Evolutionary conservation across 23 tunicate species (phyloP).

Genomic region (Trididemnum nubilum): DNA sequence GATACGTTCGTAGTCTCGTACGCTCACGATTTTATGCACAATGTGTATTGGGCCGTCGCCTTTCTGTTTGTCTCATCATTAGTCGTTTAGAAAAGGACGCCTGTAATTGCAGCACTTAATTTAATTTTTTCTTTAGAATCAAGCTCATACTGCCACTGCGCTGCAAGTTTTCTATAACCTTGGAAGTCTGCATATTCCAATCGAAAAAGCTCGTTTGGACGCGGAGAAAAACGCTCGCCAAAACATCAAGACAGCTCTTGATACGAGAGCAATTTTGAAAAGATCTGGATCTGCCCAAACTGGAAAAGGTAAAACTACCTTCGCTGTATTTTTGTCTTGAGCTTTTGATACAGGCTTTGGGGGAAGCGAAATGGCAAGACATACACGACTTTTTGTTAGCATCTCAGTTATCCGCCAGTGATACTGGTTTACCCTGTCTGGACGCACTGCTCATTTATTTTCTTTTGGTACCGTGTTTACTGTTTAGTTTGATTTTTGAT

Average conservation of each 20-base stretch:
- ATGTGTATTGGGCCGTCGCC: too few species aligned
- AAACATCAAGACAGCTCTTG: constrained; percentile 68
- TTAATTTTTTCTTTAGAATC: constrained; percentile 83
- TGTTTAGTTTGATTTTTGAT: too few species aligned
- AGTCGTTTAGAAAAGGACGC: too few species aligned
- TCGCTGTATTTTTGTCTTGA: too few species aligned
- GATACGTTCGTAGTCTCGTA: too few species aligned
- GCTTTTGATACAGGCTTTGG: neutral
- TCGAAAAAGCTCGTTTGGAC: constrained; percentile 45
- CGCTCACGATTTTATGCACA: too few species aligned
- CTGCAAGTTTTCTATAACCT: constrained; percentile 92
- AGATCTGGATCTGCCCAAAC: constrained; percentile 22
- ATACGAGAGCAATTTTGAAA: constrained; percentile 34
- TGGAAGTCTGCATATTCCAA: constrained; percentile 50
- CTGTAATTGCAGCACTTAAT: too few species aligned
- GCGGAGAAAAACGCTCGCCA: constrained; percentile 14
- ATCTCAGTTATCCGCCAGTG: neutral
- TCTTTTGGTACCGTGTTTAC: too few species aligned
- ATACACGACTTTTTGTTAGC: neutral
- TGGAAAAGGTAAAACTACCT: constrained; percentile 22
- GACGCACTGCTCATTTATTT: too few species aligned
- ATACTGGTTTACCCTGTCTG: neutral
- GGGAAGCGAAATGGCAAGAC: too few species aligned
- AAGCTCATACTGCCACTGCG: constrained; percentile 84
- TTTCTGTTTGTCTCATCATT: too few species aligned